Evolutionary conservation across 2,888 invertebrate genomes (phyloP).

Genomic region (Sinotaia quadrata): DNA sequence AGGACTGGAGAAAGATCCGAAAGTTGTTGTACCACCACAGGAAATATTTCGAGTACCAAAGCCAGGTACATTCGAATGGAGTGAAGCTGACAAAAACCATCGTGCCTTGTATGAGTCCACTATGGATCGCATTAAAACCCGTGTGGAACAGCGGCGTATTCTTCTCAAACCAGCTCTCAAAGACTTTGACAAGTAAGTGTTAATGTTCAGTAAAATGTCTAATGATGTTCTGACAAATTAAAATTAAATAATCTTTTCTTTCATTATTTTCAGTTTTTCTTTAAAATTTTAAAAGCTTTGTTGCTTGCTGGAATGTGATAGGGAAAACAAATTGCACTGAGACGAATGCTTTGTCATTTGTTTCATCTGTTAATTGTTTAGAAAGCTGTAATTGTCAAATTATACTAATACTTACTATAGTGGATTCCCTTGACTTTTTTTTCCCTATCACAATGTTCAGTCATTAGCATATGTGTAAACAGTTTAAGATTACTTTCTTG

Average conservation of each 20-base stretch:
- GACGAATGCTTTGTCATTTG: too few relatives aligned
- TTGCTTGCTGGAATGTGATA: too few relatives aligned
- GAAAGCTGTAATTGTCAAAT: background rate
- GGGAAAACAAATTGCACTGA: too few relatives aligned
- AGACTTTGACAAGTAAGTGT: slow-evolving; percentile 70
- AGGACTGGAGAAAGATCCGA: slow-evolving; percentile 68
- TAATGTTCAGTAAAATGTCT: too few relatives aligned
- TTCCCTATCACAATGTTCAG: background rate
- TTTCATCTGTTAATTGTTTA: too few relatives aligned
- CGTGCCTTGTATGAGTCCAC: slow-evolving; percentile 57
- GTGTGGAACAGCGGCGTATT: slow-evolving; percentile 66
- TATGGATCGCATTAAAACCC: slow-evolving; percentile 64
- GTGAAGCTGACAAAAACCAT: slow-evolving; percentile 64
- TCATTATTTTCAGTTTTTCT: too few relatives aligned
- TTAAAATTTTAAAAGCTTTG: too few relatives aligned
- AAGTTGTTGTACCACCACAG: slow-evolving; percentile 60
- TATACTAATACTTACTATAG: background rate
- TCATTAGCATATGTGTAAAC: too few relatives aligned
- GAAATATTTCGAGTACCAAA: slow-evolving; percentile 69
- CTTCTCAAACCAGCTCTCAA: slow-evolving; percentile 69
- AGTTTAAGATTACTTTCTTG: too few relatives aligned
- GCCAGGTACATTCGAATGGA: slow-evolving; percentile 70
- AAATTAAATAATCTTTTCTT: too few relatives aligned
- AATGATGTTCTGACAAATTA: too few relatives aligned
- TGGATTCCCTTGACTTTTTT: background rate